A percentile compares a stretch with the other conserved stretches of the same genome.
phyloP scores from a whole-genome alignment of 2,113 vertebrate genomes.

The Haplotaxodon microlepis region DNA sequence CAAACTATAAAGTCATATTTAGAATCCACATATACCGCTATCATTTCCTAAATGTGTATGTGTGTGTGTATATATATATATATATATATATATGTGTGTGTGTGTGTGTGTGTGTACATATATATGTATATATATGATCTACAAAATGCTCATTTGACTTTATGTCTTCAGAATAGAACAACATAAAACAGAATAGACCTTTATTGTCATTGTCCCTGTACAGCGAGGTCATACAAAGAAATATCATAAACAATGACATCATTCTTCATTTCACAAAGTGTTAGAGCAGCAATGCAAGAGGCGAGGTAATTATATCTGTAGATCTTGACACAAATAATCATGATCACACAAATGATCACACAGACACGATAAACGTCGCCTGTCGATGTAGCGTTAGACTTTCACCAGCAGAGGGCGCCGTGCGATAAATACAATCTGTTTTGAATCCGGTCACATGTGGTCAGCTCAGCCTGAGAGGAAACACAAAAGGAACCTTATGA shows the following conservation, averaged over 20 bases:
- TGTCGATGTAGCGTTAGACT: background rate
- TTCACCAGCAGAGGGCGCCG: slow-evolving; percentile 30
- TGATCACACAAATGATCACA: background rate
- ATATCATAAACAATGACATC: background rate
- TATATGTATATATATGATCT: background rate
- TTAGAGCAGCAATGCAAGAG: background rate
- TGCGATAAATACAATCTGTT: background rate
- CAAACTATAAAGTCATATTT: background rate
- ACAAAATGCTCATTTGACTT: background rate
- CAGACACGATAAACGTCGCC: no score
- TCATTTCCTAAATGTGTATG: background rate
- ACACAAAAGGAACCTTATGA: slow-evolving; percentile 38
- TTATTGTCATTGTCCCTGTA: background rate
- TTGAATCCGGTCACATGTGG: slow-evolving; percentile 9
- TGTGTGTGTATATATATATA: no score
- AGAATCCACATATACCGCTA: background rate
- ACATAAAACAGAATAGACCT: background rate
- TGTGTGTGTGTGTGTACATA: no score
- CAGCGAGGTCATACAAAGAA: background rate
- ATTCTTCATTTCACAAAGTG: background rate
- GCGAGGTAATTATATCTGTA: background rate
- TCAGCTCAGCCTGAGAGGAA: slow-evolving; percentile 12
- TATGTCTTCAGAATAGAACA: background rate
- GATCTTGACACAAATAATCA: background rate
- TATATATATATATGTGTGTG: no score